These are phyloP conservation scores for Eupithecia inturbata DNA, from an alignment of 2,888 invertebrate genomes.

Conservation along the genomic window DNA sequence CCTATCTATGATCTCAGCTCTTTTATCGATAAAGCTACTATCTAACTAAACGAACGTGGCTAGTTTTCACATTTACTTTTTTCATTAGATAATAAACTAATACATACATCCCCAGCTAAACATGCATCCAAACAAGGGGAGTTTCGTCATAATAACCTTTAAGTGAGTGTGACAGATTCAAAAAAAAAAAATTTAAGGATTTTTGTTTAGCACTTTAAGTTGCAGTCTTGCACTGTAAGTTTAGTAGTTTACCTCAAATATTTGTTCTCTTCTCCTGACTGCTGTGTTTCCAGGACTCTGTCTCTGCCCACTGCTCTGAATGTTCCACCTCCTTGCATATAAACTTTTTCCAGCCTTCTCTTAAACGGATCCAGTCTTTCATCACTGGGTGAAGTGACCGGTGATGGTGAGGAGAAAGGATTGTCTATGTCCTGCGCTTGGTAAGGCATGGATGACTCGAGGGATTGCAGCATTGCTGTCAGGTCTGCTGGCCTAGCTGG, in stretches of 20 bases:
- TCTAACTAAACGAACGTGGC: too few species aligned
- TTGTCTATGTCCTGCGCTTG: slow-evolving; percentile 81
- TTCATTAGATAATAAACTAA: too few species aligned
- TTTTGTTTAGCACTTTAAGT: too few species aligned
- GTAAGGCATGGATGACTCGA: slow-evolving; percentile 73
- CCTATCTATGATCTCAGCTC: too few species aligned
- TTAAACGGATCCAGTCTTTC: slow-evolving; percentile 71
- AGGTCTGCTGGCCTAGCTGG: slow-evolving; percentile 77
- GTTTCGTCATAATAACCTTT: too few species aligned
- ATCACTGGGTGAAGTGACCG: slow-evolving; percentile 79
- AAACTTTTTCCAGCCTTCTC: slow-evolving; percentile 75
- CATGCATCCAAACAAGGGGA: too few species aligned
- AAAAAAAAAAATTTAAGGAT: too few species aligned
- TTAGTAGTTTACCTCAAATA: slow-evolving; percentile 70
- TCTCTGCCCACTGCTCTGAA: slow-evolving; percentile 78
- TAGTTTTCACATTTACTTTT: too few species aligned
- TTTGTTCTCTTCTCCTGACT: slow-evolving; percentile 73
- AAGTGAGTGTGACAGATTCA: too few species aligned
- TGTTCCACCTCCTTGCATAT: slow-evolving; percentile 79
- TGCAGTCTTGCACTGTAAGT: too few species aligned
- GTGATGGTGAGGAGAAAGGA: slow-evolving; percentile 81
- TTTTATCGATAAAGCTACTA: too few species aligned
- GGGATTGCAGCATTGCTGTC: slow-evolving; percentile 73
- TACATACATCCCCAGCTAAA: too few species aligned
- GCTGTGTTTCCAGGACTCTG: slow-evolving; percentile 74